These are phyloP conservation scores for Aphelenchoides avenae DNA, from an alignment of 1,140 invertebrate genomes.

Conservation along the genomic window DNA sequence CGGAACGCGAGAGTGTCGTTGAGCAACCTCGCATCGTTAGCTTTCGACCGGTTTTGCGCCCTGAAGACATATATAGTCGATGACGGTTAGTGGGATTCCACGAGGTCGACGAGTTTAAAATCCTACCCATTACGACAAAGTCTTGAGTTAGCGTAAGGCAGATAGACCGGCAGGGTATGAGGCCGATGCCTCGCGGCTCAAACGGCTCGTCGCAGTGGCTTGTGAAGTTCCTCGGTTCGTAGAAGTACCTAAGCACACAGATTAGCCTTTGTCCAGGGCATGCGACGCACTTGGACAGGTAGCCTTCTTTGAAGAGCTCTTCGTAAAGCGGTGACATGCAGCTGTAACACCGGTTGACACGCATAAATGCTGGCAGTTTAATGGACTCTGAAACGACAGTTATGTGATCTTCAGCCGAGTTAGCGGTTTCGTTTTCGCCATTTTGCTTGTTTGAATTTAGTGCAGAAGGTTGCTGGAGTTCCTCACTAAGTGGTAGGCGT, in stretches of 20 bases:
- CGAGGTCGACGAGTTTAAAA: background rate
- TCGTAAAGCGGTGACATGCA: constrained; percentile 44
- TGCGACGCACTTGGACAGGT: constrained; percentile 34
- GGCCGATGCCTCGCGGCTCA: constrained; percentile 20
- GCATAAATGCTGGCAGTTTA: too few species aligned
- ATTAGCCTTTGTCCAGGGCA: background rate
- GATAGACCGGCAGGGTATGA: constrained; percentile 40
- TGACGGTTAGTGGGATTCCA: background rate
- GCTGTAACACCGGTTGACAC: constrained; percentile 40
- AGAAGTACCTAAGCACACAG: constrained; percentile 43
- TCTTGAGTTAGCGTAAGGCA: constrained; percentile 44
- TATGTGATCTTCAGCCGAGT: too few species aligned
- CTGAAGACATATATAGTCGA: constrained; percentile 17
- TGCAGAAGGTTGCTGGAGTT: too few species aligned
- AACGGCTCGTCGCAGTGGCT: constrained; percentile 39
- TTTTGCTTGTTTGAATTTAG: too few species aligned
- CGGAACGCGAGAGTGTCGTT: constrained; percentile 23
- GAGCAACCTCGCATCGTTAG: constrained; percentile 45
- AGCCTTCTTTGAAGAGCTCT: constrained; percentile 29
- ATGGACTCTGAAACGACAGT: too few species aligned
- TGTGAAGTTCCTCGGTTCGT: constrained; percentile 39
- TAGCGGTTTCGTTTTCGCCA: too few species aligned
- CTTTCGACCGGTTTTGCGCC: constrained; percentile 38
- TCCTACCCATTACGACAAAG: constrained; percentile 41
- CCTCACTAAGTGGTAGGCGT: too few species aligned